phyloP scores from a whole-genome alignment of 1,140 invertebrate genomes.

The Euborellia annulipes region DNA sequence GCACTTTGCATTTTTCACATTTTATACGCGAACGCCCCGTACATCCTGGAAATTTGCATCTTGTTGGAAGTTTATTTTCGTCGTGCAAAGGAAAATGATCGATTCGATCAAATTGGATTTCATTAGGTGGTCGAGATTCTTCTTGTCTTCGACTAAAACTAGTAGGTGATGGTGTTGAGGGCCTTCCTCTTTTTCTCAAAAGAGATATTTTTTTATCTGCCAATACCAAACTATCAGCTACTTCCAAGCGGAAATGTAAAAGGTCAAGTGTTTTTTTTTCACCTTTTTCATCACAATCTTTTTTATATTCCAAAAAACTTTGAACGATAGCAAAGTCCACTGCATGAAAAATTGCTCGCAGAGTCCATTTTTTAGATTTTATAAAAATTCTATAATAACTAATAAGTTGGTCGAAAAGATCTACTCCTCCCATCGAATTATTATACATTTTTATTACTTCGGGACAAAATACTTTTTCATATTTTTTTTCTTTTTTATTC shows the following conservation, averaged over 20 bases:
- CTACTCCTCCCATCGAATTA: constrained; percentile 26
- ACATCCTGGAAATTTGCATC: constrained; percentile 4
- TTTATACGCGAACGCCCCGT: neutral
- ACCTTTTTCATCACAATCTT: constrained; percentile 6
- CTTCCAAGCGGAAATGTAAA: constrained; percentile 7
- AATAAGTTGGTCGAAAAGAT: constrained; percentile 21
- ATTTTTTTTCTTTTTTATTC: constrained; percentile 17
- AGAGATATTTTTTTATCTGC: constrained; percentile 1
- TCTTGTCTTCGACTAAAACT: too few relatives aligned
- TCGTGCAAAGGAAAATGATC: constrained; percentile 2
- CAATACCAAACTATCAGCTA: constrained; percentile 9
- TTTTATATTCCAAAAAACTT: constrained; percentile 20
- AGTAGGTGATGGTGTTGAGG: neutral
- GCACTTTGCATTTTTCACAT: constrained; percentile 6
- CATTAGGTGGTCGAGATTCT: neutral
- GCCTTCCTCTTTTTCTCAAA: constrained; percentile 6
- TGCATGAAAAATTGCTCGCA: constrained; percentile 20
- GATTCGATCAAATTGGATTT: constrained; percentile 1
- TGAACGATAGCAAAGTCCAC: constrained; percentile 18
- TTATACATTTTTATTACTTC: constrained; percentile 23
- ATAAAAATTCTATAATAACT: constrained; percentile 17
- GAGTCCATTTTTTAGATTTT: constrained; percentile 22
- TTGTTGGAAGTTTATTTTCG: neutral
- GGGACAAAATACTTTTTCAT: constrained; percentile 22
- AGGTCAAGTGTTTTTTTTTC: constrained; percentile 9